phyloP scores from a whole-genome alignment of 2,888 invertebrate species.

The Papilio demoleus region DNA sequence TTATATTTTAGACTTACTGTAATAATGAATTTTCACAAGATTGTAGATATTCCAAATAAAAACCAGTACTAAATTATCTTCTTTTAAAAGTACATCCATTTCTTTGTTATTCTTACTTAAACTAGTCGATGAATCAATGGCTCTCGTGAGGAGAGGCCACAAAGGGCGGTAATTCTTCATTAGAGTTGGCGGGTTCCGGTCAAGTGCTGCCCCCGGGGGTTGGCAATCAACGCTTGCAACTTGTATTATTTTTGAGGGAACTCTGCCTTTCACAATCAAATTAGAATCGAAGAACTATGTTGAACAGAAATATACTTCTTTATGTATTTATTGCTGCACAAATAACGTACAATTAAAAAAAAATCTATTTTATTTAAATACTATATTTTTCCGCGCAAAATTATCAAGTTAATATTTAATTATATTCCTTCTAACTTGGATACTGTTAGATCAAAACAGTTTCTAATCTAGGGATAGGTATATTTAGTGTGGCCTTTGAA shows the following conservation, averaged over 20 bases:
- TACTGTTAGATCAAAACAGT: too few species aligned
- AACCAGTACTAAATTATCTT: neutral
- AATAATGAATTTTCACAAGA: too few species aligned
- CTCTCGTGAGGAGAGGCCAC: slow-evolving; percentile 51
- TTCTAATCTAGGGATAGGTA: too few species aligned
- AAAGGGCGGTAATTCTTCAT: slow-evolving; percentile 79
- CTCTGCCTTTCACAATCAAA: slow-evolving; percentile 34
- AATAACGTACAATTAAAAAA: neutral
- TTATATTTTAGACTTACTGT: too few species aligned
- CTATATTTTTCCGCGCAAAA: neutral
- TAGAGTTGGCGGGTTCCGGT: slow-evolving; percentile 71
- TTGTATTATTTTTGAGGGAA: slow-evolving; percentile 69
- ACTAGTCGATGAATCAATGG: slow-evolving; percentile 49
- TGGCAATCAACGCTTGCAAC: slow-evolving; percentile 71
- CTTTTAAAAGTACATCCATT: neutral
- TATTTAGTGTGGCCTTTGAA: too few species aligned
- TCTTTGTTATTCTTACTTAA: slow-evolving; percentile 41
- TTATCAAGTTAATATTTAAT: too few species aligned
- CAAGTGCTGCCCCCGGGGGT: slow-evolving; percentile 72
- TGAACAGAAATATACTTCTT: neutral
- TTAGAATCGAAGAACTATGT: slow-evolving; percentile 2
- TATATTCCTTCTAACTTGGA: too few species aligned
- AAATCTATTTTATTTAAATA: neutral
- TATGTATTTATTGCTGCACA: neutral
- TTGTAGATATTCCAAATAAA: too few species aligned